phyloP scores from a whole-genome alignment of 2,888 invertebrate genomes.

The Drepana falcataria region DNA sequence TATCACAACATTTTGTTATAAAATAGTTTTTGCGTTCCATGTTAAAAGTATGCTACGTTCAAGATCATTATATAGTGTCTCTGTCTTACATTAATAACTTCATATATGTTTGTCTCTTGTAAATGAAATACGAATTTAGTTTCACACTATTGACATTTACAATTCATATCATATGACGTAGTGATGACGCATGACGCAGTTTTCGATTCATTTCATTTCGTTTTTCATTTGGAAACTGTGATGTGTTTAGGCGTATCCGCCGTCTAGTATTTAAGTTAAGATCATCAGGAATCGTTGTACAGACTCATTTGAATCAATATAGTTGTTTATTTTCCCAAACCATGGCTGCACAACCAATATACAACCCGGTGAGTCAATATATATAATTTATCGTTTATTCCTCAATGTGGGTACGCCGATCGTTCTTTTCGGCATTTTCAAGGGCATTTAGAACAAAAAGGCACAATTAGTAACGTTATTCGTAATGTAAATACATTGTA shows the following conservation, averaged over 20 bases:
- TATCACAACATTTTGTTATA: background rate
- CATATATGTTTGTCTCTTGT: too few species aligned
- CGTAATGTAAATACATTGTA: conserved; percentile 36
- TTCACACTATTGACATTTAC: too few species aligned
- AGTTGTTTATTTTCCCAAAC: conserved; percentile 7
- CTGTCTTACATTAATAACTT: too few species aligned
- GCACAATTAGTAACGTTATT: conserved; percentile 28
- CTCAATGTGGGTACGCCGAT: conserved; percentile 12
- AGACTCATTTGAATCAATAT: conserved; percentile 14
- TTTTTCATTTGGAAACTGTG: conserved; percentile 33
- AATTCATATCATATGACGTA: conserved; percentile 25
- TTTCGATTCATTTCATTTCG: conserved; percentile 25
- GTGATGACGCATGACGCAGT: conserved; percentile 62
- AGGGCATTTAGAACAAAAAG: conserved; percentile 49
- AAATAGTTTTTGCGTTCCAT: conserved; percentile 10
- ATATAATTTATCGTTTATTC: conserved; percentile 9
- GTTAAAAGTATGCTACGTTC: too few species aligned
- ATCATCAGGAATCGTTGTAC: conserved; percentile 18
- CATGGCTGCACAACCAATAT: conserved; percentile 60
- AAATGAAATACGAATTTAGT: too few species aligned
- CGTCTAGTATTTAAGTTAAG: conserved; percentile 33
- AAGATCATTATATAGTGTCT: too few species aligned
- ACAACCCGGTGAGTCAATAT: conserved; percentile 57
- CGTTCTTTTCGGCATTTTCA: conserved; percentile 38
- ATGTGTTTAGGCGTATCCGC: conserved; percentile 44